Evolutionary conservation across 2,888 invertebrate genomes (phyloP), one percentile per base, ranked within the genome.

Genomic region (Geophilus truncorum): DNA sequence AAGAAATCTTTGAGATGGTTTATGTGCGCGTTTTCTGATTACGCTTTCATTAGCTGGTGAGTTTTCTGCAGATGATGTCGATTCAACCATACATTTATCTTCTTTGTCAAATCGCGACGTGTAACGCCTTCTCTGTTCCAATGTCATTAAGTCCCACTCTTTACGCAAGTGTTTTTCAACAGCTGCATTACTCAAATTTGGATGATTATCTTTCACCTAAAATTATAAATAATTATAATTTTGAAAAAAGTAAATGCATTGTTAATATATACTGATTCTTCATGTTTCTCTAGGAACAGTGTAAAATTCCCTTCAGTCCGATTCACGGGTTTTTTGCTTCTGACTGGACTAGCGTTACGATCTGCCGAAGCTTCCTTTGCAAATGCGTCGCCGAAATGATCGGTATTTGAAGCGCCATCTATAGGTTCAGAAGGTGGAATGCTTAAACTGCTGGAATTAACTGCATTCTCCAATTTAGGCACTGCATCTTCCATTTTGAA

Each of bases 251-350:
- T n/a, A n/a, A n/a, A n/a, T n/a, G n/a, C n/a, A n/a, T n/a, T n/a
- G n/a, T n/a, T n/a, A n/a, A n/a, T 4, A 45, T 9, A 9, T 80
- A 80, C 80, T 40, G 70, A 10, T n/a, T 80, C 70, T 75, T 4
- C 32, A 18, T 70, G 80, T 23, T 80, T 80, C 34, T 80, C 30
- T 30, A 80, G 18, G 40, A 80, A 80, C 10, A 80, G 3, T 18
- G 21, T 28, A 34, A 80, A 80, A 36, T 75, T 80, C 32, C 80
- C 80, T 34, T 79, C 25, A 51, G 10, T 18, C 9, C 12, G 12
- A 25, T 23, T 79, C 25, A 15, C 15, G 45, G 21, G 12, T 25
- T 79, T 45, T 57, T 57, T 79, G 15, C 57, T 79, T 57, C 57
- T 7, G 21, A 23, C 3, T 25, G 23, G 25, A 40, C 6, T 15